Conservation (phyloP, 2,113 vertebrate species). For the Bagarius yarrelli region DNA sequence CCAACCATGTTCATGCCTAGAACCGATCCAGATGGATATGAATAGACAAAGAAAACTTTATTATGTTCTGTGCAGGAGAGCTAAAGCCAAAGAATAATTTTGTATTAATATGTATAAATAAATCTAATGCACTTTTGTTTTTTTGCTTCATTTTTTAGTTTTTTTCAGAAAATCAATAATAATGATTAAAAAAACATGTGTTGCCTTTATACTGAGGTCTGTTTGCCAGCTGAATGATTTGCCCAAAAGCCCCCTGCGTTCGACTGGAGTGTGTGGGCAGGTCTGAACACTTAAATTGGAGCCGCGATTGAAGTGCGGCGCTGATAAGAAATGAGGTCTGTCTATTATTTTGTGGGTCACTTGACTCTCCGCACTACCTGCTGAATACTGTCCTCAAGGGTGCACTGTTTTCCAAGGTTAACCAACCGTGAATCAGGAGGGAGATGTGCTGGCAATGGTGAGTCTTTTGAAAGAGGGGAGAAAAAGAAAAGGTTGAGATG, state of each 20-base stretch:
- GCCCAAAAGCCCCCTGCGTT: slow-evolving; percentile 29
- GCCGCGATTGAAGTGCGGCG: slow-evolving; percentile 12
- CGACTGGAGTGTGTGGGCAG: slow-evolving; percentile 8
- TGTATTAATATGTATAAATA: not conserved
- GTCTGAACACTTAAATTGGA: slow-evolving; percentile 27
- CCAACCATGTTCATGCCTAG: too few relatives aligned
- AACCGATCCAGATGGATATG: too few relatives aligned
- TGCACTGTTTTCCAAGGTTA: slow-evolving; percentile 16
- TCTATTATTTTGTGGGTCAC: slow-evolving; percentile 41
- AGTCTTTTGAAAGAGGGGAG: not conserved
- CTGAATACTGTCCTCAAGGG: not conserved
- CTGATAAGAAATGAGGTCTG: slow-evolving; percentile 45
- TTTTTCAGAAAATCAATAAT: not conserved
- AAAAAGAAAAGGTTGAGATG: not conserved
- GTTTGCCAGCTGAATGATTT: slow-evolving; percentile 13
- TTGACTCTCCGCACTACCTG: slow-evolving; percentile 26
- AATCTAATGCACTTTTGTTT: not conserved
- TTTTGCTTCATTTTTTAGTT: not conserved
- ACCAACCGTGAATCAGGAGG: slow-evolving; percentile 14
- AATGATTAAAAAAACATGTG: not conserved
- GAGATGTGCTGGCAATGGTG: slow-evolving; percentile 5
- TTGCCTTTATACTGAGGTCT: not conserved
- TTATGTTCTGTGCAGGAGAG: too few relatives aligned
- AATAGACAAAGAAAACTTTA: too few relatives aligned
- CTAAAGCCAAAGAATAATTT: not conserved